These are phyloP conservation scores for Hippocampus barbouri DNA, from an alignment of 2,113 vertebrate genomes.

Conservation along the genomic window DNA sequence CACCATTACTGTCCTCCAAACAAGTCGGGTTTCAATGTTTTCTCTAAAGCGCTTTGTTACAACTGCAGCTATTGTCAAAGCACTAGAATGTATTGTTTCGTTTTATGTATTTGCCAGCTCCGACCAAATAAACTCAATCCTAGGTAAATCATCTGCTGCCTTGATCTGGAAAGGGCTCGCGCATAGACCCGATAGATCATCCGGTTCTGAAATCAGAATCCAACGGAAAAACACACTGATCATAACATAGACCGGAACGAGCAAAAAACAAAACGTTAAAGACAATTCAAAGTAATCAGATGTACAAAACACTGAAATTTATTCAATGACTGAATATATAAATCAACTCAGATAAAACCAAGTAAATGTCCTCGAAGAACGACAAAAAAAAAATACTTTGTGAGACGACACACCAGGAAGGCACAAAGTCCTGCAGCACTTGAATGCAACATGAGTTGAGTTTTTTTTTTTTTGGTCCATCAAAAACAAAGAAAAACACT, in stretches of 20 bases:
- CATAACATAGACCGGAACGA: not conserved
- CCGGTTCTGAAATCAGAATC: too few relatives aligned
- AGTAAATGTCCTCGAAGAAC: not conserved
- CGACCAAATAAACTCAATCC: too few relatives aligned
- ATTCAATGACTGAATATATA: not conserved
- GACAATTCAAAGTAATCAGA: not conserved
- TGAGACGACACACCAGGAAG: not conserved
- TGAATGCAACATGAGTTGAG: constrained; percentile 30
- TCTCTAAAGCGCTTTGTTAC: too few relatives aligned
- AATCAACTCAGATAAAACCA: not conserved
- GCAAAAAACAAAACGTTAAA: not conserved
- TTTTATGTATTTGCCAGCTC: too few relatives aligned
- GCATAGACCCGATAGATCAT: not conserved
- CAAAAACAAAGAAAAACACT: not conserved
- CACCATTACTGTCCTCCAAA: too few relatives aligned
- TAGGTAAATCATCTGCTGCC: not conserved
- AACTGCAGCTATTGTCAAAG: too few relatives aligned
- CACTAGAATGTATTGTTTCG: too few relatives aligned
- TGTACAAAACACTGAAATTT: constrained; percentile 4
- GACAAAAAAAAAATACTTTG: not conserved
- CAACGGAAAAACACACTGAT: not conserved
- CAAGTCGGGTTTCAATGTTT: too few relatives aligned
- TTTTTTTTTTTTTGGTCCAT: not conserved
- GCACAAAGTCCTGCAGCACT: constrained; percentile 7
- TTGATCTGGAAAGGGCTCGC: not conserved